These are phyloP conservation scores for Andrena bicolor DNA, from an alignment of 2,888 invertebrate genomes.

Conservation along the genomic window DNA sequence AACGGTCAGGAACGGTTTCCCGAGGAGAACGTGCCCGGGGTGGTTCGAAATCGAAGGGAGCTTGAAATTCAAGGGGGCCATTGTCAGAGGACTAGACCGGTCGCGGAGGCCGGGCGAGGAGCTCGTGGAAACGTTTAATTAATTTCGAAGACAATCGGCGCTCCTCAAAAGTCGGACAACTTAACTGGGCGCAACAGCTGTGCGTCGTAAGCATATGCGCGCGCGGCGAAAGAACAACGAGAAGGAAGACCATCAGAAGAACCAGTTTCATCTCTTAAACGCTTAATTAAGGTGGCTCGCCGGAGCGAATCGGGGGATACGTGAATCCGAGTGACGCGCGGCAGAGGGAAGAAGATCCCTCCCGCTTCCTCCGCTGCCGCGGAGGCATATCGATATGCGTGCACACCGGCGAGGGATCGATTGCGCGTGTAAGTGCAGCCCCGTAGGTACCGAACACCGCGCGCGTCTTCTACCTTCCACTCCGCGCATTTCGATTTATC, in stretches of 20 bases:
- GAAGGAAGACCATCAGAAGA: conserved; percentile 70
- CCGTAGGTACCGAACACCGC: conserved; percentile 43
- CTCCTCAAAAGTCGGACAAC: conserved; percentile 60
- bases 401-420: conserved; percentile 21
- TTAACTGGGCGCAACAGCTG: conserved; percentile 61
- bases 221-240: conserved; percentile 63
- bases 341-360: conserved; percentile 79
- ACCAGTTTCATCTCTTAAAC: conserved; percentile 85
- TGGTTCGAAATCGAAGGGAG: conserved; percentile 8
- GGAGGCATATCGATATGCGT: conserved; percentile 63
- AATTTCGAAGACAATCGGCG: conserved; percentile 67
- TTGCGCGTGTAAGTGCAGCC: conserved; percentile 41
- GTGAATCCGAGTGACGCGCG: conserved; percentile 79
- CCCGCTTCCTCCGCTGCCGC: conserved; percentile 47
- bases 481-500: conserved; percentile 83
- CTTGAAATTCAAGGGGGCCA: conserved; percentile 13
- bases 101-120: neutral
- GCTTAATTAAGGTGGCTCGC: conserved; percentile 83
- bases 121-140: conserved; percentile 58
- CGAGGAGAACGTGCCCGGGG: neutral
- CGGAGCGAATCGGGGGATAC: conserved; percentile 76
- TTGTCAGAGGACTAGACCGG: conserved; percentile 41
- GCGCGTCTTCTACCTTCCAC: conserved; percentile 60
- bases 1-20: neutral
- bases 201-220: conserved; percentile 62